A percentile compares a stretch with the other conserved stretches of the same genome.
Conservation (phyloP, 2,113 vertebrate genomes). For the Pantherophis guttatus region DNA sequence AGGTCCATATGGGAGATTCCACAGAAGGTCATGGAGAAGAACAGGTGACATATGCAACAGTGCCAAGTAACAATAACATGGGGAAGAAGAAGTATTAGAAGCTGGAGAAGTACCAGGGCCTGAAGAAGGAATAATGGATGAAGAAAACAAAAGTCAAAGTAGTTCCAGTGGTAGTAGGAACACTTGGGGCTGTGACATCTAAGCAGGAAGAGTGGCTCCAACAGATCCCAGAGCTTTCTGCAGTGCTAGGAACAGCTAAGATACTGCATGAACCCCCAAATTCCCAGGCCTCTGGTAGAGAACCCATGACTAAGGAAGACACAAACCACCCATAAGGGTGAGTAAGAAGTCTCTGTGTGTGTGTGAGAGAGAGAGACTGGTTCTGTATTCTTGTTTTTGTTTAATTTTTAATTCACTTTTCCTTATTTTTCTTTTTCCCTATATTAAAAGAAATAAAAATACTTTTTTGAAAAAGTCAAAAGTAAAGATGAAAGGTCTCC, state of each 20-base stretch:
- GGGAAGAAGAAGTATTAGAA: not conserved
- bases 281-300: not conserved
- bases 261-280: not conserved
- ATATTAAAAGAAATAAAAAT: not conserved
- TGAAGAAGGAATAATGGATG: not conserved
- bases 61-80: not conserved
- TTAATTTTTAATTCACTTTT: not conserved
- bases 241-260: not conserved
- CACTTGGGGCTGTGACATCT: not conserved
- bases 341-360: not conserved
- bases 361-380: too few species aligned
- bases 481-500: not conserved
- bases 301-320: not conserved
- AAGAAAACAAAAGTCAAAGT: not conserved
- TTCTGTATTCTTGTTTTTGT: not conserved
- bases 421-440: not conserved
- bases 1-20: not conserved
- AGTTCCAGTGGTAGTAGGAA: not conserved
- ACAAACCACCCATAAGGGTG: not conserved
- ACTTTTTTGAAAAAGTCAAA: not conserved
- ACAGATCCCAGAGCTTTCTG: not conserved
- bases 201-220: not conserved
- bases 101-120: not conserved
- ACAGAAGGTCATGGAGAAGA: not conserved
- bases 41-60: not conserved